These are phyloP conservation scores for Crossocerus cetratus DNA, from an alignment of 2,888 invertebrate genomes.

Conservation along the genomic window DNA sequence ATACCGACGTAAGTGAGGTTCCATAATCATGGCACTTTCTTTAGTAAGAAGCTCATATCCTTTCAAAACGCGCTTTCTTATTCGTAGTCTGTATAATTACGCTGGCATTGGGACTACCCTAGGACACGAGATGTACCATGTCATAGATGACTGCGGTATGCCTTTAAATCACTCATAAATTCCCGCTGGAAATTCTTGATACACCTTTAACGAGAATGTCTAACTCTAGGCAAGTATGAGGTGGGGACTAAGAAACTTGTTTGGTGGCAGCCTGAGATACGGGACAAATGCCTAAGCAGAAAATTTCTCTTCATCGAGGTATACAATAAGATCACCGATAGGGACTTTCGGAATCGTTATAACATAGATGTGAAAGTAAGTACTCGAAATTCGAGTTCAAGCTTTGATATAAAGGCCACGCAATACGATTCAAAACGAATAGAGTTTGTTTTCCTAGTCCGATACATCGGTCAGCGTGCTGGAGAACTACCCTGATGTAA, in stretches of 20 bases:
- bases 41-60: not conserved
- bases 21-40: not conserved
- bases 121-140: constrained; percentile 4
- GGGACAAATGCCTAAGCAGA: not conserved
- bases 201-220: too few species aligned
- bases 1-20: constrained; percentile 1
- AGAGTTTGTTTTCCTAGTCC: not conserved
- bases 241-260: not conserved
- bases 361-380: not conserved
- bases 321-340: not conserved
- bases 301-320: not conserved
- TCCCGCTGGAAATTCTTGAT: too few species aligned
- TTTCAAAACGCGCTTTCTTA: too few species aligned
- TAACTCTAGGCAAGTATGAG: not conserved
- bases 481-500: not conserved
- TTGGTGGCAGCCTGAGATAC: not conserved
- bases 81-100: not conserved
- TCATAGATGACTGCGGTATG: not conserved
- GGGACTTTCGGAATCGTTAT: not conserved
- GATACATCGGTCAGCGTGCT: not conserved
- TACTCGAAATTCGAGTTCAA: too few species aligned
- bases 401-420: not conserved
- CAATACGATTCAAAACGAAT: too few species aligned
- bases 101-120: not conserved
- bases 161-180: too few species aligned